These are phyloP conservation scores for Hesperia comma DNA, from an alignment of 2,888 invertebrate species.

Conservation along the genomic window DNA sequence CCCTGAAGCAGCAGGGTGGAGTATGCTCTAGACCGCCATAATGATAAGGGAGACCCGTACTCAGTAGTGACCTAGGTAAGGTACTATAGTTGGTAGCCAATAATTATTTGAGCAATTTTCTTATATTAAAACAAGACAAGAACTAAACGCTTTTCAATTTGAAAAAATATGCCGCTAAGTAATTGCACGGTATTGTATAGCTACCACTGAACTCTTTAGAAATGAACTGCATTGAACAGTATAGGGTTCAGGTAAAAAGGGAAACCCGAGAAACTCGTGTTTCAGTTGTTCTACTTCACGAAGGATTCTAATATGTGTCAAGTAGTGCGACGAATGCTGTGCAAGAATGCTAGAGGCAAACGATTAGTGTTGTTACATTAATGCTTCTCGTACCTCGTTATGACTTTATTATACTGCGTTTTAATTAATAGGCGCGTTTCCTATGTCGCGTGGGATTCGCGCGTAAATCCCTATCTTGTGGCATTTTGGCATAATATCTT, in stretches of 20 bases:
- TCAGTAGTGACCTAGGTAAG: too few relatives aligned
- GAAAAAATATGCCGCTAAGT: slow-evolving; percentile 23
- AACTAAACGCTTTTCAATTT: slow-evolving; percentile 17
- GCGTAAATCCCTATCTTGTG: too few relatives aligned
- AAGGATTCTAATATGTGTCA: slow-evolving; percentile 32
- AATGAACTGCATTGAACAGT: slow-evolving; percentile 31
- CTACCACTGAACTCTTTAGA: slow-evolving; percentile 28
- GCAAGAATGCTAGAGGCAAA: not conserved
- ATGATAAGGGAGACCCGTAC: too few relatives aligned
- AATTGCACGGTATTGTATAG: slow-evolving; percentile 29
- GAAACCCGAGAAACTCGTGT: slow-evolving; percentile 2
- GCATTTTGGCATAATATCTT: too few relatives aligned
- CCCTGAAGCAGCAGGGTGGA: too few relatives aligned
- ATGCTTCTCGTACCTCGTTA: too few relatives aligned
- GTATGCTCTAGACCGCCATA: too few relatives aligned
- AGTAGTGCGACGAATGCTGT: slow-evolving; percentile 6
- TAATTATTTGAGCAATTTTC: too few relatives aligned
- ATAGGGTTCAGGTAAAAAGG: slow-evolving; percentile 14
- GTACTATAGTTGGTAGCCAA: too few relatives aligned
- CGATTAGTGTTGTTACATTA: not conserved
- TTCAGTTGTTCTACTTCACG: not conserved
- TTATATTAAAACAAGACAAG: not conserved
- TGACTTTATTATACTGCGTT: too few relatives aligned
- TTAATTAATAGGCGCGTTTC: too few relatives aligned
- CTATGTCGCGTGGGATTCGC: too few relatives aligned